A percentile compares a stretch with the other conserved stretches of the same genome.
Conservation (phyloP, 2,113 vertebrate genomes). For the Phyllostomus discolor region DNA sequence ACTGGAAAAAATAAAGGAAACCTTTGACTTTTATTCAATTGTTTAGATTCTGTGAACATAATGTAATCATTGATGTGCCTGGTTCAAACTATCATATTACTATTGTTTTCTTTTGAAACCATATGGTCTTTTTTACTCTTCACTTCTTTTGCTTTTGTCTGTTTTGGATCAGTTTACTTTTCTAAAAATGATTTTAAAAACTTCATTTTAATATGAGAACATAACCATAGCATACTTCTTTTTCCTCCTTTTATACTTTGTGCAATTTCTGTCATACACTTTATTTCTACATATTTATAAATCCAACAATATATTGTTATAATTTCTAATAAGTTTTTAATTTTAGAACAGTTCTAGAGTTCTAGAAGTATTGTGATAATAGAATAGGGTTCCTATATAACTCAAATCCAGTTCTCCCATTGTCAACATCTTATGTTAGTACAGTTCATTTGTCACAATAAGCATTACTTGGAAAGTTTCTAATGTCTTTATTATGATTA, state of each 20-base stretch:
- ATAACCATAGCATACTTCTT: neutral
- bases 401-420: neutral
- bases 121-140: neutral
- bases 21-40: neutral
- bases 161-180: neutral
- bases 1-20: neutral
- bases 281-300: neutral
- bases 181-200: neutral
- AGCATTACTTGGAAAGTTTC: neutral
- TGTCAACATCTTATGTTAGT: neutral
- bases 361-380: neutral
- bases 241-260: neutral
- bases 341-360: neutral
- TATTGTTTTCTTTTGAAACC: neutral
- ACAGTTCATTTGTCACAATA: neutral
- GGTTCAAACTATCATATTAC: neutral
- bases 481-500: neutral
- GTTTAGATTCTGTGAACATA: neutral
- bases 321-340: neutral
- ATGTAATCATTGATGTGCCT: neutral
- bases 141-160: neutral
- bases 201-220: neutral
- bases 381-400: neutral
- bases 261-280: neutral
- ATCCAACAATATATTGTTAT: neutral